Base-by-base conservation (phyloP, 2,888 invertebrate species). In the Melieria omissa region DNA sequence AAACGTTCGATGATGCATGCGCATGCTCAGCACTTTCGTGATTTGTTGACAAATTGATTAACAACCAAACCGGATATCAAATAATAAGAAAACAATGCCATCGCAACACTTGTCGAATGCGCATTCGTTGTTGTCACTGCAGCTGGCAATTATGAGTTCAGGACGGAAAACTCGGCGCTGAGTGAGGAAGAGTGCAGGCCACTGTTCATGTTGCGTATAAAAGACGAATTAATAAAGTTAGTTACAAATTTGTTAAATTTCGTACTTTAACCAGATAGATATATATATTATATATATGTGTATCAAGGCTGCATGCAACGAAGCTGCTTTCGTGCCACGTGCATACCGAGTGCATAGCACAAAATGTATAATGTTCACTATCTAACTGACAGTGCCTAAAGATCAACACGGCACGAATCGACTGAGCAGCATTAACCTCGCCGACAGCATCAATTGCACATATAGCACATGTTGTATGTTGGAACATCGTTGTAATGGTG, bases 1-100 rank as follows among this genome's bases (percentile, higher is more conserved):
- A 47, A 47, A 12, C 58, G 44, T 42, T 10, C 58, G 14, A 41
- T 66, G 66, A 42, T 58, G 47, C 58, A 58, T 66, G 14, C 47
- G 29, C 47, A 58, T 10, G 29, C 29, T 7, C 58, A 46, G n/a
- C n/a, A 47, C 47, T 47, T 41, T 44, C 29, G 52, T 46, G 55
- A 66, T 57, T 29, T 68, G 52, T 61, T 61, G 61, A 61, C 52
- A 68, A 62, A 60, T 54, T 65, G 52, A 41, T 45, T 69, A 62
- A 54, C 54, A 69, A 69, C 62, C 54, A 54, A 69, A 69, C 62
- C 62, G 68, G 62, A 69, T 69, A 69, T 54, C 45, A 45, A 29
- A 29, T 29, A 29, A 29, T 29, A 29, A 29, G 29, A 29, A 54
- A 69, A 69, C 54, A 62, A 69, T 66, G 58, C 66, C 9, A n/a